Conservation (phyloP, 1,140 invertebrate species). For the Heliconius hewitsoni region DNA sequence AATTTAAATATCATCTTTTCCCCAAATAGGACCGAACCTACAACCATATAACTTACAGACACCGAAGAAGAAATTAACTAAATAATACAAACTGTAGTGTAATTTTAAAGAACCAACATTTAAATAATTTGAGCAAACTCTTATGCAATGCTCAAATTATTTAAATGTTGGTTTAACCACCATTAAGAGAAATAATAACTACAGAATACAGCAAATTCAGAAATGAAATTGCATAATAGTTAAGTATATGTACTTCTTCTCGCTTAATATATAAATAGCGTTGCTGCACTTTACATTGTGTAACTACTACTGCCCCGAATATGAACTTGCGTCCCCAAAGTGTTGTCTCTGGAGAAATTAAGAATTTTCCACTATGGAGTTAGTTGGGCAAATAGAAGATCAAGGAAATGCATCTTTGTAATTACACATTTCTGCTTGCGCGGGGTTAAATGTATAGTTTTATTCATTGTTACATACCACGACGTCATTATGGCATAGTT, state of each 20-base stretch:
- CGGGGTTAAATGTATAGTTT: no score
- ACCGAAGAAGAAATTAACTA: no score
- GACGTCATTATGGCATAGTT: no score
- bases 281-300: constrained; percentile 1
- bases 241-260: background rate
- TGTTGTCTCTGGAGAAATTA: background rate
- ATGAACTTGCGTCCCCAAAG: background rate
- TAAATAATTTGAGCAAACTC: no score
- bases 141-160: no score
- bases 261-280: background rate
- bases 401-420: background rate
- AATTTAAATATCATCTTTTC: no score
- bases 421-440: background rate
- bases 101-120: no score
- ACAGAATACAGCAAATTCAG: background rate
- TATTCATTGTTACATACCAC: no score
- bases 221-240: background rate
- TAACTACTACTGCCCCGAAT: background rate
- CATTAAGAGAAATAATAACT: background rate
- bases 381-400: background rate
- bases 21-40: no score
- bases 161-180: no score
- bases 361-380: background rate
- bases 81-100: no score
- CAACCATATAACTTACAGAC: no score